These are phyloP conservation scores for Lepisosteus oculatus DNA, from an alignment of 2,113 vertebrate species.

Conservation along the genomic window DNA sequence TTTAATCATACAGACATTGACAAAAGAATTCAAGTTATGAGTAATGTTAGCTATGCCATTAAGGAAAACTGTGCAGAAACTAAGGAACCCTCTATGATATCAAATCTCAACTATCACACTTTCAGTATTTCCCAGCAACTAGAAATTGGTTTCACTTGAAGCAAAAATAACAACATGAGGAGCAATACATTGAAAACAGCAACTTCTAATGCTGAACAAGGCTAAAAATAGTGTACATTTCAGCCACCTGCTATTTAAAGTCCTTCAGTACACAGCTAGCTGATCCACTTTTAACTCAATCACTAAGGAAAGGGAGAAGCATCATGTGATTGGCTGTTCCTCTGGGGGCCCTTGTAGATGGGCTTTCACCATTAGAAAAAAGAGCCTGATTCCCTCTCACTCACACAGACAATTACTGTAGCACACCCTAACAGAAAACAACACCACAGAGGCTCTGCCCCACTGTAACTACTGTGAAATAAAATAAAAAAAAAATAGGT, in stretches of 20 bases:
- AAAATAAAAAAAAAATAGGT: background rate
- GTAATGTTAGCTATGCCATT: too few relatives aligned
- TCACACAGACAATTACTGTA: background rate
- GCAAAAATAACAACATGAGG: background rate
- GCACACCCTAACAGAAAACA: conserved; percentile 7
- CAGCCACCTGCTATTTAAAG: conserved; percentile 23
- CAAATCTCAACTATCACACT: too few relatives aligned
- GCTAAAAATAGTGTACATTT: conserved; percentile 19
- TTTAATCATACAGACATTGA: too few relatives aligned
- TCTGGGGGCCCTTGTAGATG: background rate
- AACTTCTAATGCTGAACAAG: background rate
- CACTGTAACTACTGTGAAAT: background rate
- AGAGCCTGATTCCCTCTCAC: background rate
- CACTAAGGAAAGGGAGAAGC: conserved; percentile 29
- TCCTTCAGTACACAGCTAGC: conserved; percentile 40
- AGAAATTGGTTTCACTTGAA: background rate
- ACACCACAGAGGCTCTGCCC: background rate
- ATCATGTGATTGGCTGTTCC: conserved; percentile 19
- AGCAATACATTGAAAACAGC: background rate
- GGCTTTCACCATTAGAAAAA: background rate
- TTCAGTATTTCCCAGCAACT: too few relatives aligned
- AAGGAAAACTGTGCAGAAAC: too few relatives aligned
- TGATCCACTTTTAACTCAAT: conserved; percentile 40
- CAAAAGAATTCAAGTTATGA: too few relatives aligned
- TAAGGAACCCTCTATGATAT: too few relatives aligned